phyloP scores from a whole-genome alignment of 2,113 vertebrate genomes.

The Emydura subglobosa region DNA sequence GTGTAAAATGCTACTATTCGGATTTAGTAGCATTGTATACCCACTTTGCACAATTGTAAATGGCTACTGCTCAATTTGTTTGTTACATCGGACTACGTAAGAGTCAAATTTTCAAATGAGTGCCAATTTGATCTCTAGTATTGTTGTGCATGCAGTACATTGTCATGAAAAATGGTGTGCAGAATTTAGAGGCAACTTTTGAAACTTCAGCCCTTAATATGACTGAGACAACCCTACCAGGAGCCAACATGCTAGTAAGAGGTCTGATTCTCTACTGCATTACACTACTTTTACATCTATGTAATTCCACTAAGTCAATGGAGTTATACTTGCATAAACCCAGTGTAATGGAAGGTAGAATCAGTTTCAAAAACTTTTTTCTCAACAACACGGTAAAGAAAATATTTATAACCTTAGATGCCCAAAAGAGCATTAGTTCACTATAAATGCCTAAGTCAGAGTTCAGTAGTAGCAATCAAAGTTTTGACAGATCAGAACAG shows the following conservation, averaged over 20 bases:
- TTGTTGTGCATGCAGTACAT: background rate
- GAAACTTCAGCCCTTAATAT: background rate
- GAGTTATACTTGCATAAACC: background rate
- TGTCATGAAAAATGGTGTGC: background rate
- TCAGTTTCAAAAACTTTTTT: background rate
- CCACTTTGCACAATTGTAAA: background rate
- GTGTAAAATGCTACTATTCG: background rate
- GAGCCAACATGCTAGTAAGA: background rate
- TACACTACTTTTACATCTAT: background rate
- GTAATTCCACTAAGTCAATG: background rate
- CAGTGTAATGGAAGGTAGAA: background rate
- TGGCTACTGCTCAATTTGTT: background rate
- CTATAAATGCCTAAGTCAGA: background rate
- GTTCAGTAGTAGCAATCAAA: slow-evolving; percentile 3
- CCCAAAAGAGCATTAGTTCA: background rate
- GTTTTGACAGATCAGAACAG: background rate
- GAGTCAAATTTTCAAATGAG: background rate
- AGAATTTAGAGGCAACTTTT: background rate
- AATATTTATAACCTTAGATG: background rate
- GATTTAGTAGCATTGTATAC: background rate
- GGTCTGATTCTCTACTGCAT: background rate
- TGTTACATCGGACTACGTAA: background rate
- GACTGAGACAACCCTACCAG: background rate
- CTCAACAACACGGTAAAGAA: background rate
- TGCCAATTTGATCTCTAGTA: background rate